Conservation (phyloP, 2,797 vertebrate species). For the Hapalemur alaotrensis region DNA sequence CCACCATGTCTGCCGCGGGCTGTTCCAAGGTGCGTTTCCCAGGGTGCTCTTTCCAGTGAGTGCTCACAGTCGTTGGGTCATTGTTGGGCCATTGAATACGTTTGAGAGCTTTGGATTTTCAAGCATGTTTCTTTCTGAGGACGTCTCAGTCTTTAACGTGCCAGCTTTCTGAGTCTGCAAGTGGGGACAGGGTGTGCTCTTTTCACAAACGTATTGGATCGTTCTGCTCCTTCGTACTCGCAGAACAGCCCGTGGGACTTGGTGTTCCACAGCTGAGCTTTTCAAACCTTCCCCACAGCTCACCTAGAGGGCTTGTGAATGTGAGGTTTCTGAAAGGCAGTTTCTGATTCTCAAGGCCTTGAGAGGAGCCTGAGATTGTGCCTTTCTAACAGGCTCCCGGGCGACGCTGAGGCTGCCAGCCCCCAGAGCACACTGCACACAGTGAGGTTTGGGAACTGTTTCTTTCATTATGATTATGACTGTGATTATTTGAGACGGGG, state of each 20-base stretch:
- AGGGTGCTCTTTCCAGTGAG: background rate
- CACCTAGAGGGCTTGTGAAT: background rate
- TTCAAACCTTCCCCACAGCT: background rate
- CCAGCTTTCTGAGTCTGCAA: background rate
- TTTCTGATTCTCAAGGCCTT: background rate
- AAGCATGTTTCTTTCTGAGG: background rate
- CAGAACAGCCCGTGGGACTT: background rate
- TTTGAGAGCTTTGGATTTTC: background rate
- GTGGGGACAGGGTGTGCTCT: background rate
- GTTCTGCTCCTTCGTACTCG: background rate
- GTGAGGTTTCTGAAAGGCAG: background rate
- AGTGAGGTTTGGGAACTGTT: background rate
- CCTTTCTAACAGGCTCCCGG: accelerated
- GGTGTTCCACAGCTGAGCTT: background rate
- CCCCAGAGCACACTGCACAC: background rate
- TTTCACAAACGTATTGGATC: background rate
- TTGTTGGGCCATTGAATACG: accelerated
- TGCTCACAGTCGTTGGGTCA: too few species aligned
- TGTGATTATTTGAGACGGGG: background rate
- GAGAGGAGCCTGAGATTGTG: background rate
- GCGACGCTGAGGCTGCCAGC: background rate
- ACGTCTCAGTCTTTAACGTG: accelerated
- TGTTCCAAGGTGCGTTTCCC: background rate
- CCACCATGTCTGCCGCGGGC: background rate
- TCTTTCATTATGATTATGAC: background rate